Conservation (phyloP, 2,797 vertebrate genomes). For the Odontamblyopus rebecca region DNA sequence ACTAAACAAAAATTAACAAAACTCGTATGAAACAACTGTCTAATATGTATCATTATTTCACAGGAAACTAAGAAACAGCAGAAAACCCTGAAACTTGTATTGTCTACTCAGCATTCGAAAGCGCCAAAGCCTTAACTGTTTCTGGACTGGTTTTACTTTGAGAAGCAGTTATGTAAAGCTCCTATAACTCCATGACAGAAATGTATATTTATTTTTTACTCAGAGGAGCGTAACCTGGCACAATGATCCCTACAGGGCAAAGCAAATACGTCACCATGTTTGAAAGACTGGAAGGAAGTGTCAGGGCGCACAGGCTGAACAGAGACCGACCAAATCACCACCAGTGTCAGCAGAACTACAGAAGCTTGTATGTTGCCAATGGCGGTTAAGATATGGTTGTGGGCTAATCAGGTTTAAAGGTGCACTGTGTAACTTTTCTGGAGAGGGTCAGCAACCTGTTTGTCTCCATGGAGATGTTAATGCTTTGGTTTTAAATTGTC, state of each 20-base stretch:
- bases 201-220: constrained; percentile 65
- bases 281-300: constrained; percentile 57
- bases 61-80: neutral
- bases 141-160: constrained; percentile 17
- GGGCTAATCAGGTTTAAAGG: too few relatives aligned
- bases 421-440: too few relatives aligned
- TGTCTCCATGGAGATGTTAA: too few relatives aligned
- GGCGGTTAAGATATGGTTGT: neutral
- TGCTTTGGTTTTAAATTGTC: too few relatives aligned
- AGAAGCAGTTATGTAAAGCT: constrained; percentile 24
- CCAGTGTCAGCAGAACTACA: neutral
- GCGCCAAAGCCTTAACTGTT: neutral
- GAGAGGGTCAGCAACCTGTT: too few relatives aligned
- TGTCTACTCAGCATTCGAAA: neutral
- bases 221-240: constrained; percentile 43
- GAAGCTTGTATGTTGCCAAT: neutral
- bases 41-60: neutral
- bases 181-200: constrained; percentile 23
- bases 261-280: constrained; percentile 45
- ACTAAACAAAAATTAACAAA: neutral
- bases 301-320: constrained; percentile 25
- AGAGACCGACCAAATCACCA: constrained; percentile 7
- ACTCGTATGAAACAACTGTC: too few relatives aligned
- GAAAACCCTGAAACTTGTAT: neutral
- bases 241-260: constrained; percentile 53